Evolutionary conservation across 2,797 vertebrate species (phyloP).

Genomic region (Lepus oiostolus): DNA sequence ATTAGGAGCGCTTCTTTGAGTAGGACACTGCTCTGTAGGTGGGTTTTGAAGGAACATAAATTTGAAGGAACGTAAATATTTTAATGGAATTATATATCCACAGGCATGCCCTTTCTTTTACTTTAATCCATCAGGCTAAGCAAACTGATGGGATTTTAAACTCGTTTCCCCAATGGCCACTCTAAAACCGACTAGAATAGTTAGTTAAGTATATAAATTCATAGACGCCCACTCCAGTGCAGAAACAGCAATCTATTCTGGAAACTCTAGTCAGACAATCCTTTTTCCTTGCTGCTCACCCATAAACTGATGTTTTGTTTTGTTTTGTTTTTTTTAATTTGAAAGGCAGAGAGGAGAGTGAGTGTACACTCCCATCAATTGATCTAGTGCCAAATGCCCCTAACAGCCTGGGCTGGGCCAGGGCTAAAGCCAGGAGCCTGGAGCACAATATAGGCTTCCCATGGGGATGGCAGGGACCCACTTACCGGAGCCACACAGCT

Average conservation of each 20-base stretch:
- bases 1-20: slow-evolving; percentile 51
- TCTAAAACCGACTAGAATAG: slow-evolving; percentile 59
- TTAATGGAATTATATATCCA: slow-evolving; percentile 32
- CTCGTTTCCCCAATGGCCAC: slow-evolving; percentile 46
- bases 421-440: too few species aligned
- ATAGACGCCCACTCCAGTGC: neutral
- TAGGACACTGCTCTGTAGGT: slow-evolving; percentile 28
- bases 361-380: too few species aligned
- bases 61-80: slow-evolving; percentile 53
- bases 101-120: slow-evolving; percentile 18
- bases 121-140: slow-evolving; percentile 48
- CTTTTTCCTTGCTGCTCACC: slow-evolving; percentile 20
- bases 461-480: too few species aligned
- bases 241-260: slow-evolving; percentile 1
- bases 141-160: slow-evolving; percentile 61
- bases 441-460: too few species aligned
- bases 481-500: too few species aligned
- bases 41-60: slow-evolving; percentile 48
- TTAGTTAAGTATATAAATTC: slow-evolving; percentile 37
- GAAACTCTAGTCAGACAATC: slow-evolving; percentile 35
- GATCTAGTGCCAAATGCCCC: too few species aligned
- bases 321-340: slow-evolving; percentile 43
- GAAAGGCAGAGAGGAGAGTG: neutral
- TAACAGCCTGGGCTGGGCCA: too few species aligned
- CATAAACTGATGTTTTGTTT: neutral